Evolutionary conservation across 2,113 vertebrate genomes (phyloP), one percentile per base, ranked within the genome.

Genomic region (Colaptes auratus): DNA sequence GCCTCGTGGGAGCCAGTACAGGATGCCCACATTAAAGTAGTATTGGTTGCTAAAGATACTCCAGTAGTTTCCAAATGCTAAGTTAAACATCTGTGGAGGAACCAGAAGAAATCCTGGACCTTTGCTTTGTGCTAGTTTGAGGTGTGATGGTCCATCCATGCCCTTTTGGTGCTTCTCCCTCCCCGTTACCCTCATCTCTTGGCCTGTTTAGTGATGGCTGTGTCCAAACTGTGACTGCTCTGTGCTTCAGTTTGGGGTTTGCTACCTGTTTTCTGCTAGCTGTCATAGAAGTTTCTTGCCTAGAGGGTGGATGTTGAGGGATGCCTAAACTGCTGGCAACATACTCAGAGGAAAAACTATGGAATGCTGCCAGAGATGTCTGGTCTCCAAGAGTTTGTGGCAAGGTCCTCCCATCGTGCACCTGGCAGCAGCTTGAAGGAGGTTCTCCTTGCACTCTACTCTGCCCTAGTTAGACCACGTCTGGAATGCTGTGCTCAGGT

Each of bases 311-410:
- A 15, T 21, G 24, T 31, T 64, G 30, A 35, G 10, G 58, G 33
- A 76, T 33, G 19, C 20, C 36, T 63, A 3, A 63, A 46, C 28
- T 48, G 19, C 63, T 58, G 39, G 33, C 19, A 70, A 6, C 6
- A 3, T 16, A 19, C 12, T 44, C 25, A 28, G 50, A 33, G 35
- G 73, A 42, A 31, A 15, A 17, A 27, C 14, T 1, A 21, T 0
- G 1, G 61, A 60, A 28, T 33, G 7, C 24, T 1, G 2, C 39
- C 20, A 7, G 58, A 25, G 42, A 61, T 3, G 2, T 7, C 9
- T 25, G 6, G 6, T 18, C 44, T 39, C 5, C 35, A 21, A 16
- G 44, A 4, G 7, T 44, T 36, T n/a, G 56, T 27, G 58, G 6
- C 36, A 8, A 44, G 20, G 17, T 30, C 66, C 10, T 53, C 23